Evolutionary conservation across 2,888 invertebrate species (phyloP), one percentile per base, ranked within the genome.

Genomic region (Homarus gammarus): DNA sequence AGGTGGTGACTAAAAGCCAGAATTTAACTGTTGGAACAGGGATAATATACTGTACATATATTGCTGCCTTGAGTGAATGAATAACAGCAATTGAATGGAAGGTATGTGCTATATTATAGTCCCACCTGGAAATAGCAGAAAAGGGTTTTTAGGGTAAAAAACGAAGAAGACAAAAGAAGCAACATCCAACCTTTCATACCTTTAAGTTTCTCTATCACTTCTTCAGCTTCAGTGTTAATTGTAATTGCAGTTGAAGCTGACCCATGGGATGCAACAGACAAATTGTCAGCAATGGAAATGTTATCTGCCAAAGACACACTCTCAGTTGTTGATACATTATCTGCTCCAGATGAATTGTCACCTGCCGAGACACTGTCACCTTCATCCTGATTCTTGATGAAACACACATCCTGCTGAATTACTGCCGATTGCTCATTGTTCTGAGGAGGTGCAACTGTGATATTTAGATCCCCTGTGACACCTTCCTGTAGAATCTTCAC

Each of bases 161-260:
- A n/a, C n/a, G n/a, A n/a, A n/a, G n/a, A n/a, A n/a, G n/a, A n/a
- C n/a, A n/a, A n/a, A n/a, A n/a, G n/a, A n/a, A n/a, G n/a, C n/a
- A n/a, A n/a, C n/a, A n/a, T n/a, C n/a, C 5, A 18, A 56, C 22
- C 3, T 18, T 56, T 12, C 87, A 36, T 75, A 91, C 91, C 91
- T 87, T 78, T 91, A 38, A 91, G 87, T 40, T 91, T 91, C 27
- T 91, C 91, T 18, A 91, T 88, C 33, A 91, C 84, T 51, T 91
- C 91, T n/a, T 91, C 91, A 31, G 87, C 79, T 49, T 91, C 89
- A n/a, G 81, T 40, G 22, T 78, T 79, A 40, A 87, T 56, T 27
- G 86, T 79, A 18, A 86, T 64, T 2, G 87, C 72, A n/a, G 90
- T 84, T 27, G 91, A 86, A n/a, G 90, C 78, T 12, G 91, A 91